Evolutionary conservation across 2,113 vertebrate genomes (phyloP).

Genomic region (Tetraodon nigroviridis): DNA sequence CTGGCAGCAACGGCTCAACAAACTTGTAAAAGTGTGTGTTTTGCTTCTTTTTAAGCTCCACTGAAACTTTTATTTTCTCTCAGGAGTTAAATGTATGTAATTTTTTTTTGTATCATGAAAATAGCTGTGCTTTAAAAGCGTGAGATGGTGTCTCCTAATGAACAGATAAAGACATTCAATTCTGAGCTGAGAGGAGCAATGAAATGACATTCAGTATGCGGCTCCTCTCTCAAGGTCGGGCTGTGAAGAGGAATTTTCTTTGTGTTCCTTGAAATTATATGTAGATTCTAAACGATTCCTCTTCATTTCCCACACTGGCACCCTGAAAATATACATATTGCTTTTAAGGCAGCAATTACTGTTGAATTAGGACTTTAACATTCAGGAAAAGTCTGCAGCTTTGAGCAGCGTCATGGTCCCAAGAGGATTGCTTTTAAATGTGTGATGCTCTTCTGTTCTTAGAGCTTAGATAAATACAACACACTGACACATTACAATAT

Average conservation of each 20-base stretch:
- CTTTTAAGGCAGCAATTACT: background rate
- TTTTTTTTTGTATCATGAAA: background rate
- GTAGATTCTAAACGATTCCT: background rate
- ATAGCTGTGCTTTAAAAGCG: background rate
- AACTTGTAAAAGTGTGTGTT: constrained; percentile 50
- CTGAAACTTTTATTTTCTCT: constrained; percentile 40
- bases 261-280: background rate
- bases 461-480: no score
- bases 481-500: no score
- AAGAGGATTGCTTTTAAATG: no score
- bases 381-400: no score
- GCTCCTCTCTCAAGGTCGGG: background rate
- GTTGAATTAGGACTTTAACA: background rate
- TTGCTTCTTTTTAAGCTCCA: constrained; percentile 13
- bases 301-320: background rate
- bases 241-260: background rate
- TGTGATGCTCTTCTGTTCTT: no score
- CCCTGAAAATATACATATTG: no score
- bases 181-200: background rate
- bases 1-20: constrained; percentile 61
- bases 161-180: background rate
- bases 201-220: background rate
- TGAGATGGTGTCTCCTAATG: background rate
- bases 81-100: constrained; percentile 16
- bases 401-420: no score